A percentile compares a stretch with the other conserved stretches of the same genome.
phyloP scores from a whole-genome alignment of 2,797 vertebrate species.

The Acrossocheilus wenchowensis region DNA sequence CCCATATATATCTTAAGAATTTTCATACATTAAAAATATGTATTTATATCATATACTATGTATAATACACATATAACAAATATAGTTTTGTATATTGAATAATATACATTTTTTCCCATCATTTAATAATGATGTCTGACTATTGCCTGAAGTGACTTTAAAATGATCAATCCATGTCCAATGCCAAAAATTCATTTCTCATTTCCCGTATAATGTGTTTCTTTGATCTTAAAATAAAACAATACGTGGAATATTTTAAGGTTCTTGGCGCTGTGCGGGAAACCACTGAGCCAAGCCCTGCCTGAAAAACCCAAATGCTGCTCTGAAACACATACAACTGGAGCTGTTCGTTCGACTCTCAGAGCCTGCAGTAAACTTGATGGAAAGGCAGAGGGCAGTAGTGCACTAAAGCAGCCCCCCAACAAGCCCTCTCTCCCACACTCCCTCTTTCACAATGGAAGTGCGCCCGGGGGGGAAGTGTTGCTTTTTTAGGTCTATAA shows the following conservation, averaged over 20 bases:
- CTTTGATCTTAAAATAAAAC: constrained; percentile 12
- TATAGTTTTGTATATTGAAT: not conserved
- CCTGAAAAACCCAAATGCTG: not conserved
- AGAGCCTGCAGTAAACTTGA: constrained; percentile 74
- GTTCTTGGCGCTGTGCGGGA: not conserved
- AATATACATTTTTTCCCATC: not conserved
- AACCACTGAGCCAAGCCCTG: not conserved
- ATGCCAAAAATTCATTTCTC: not conserved
- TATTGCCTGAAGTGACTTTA: not conserved
- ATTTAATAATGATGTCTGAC: not conserved
- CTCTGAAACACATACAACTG: not conserved
- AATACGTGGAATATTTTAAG: not conserved
- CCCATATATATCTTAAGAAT: not conserved
- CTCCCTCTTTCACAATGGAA: constrained; percentile 92
- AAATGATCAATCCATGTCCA: not conserved
- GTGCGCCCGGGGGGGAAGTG: constrained; percentile 96
- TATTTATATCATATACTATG: not conserved
- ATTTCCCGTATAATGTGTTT: not conserved
- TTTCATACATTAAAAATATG: not conserved
- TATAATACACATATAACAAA: not conserved
- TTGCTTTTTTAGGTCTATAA: constrained; percentile 99
- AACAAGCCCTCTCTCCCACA: constrained; percentile 77
- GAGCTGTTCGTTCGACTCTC: constrained; percentile 57
- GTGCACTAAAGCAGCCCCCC: constrained; percentile 89
- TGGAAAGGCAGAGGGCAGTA: constrained; percentile 93